Conservation (phyloP, 2,113 vertebrate species). For the Dasypus novemcinctus region DNA sequence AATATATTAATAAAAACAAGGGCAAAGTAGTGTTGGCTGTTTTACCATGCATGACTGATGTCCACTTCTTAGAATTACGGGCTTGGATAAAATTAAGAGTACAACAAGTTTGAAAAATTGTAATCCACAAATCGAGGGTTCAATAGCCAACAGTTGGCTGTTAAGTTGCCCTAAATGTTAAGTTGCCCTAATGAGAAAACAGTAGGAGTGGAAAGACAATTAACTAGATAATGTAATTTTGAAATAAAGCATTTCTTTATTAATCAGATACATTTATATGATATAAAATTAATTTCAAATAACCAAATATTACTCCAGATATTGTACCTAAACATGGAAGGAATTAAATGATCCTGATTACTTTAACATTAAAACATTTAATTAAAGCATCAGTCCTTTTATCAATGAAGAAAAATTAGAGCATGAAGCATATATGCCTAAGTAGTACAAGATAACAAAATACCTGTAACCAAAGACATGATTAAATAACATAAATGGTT, state of each 20-base stretch:
- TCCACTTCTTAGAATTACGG: too few relatives aligned
- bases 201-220: too few relatives aligned
- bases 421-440: neutral
- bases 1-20: neutral
- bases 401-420: neutral
- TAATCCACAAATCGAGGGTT: neutral
- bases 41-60: too few relatives aligned
- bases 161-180: neutral
- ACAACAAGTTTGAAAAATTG: too few relatives aligned
- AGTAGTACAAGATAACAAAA: neutral
- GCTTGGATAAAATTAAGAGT: too few relatives aligned
- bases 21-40: neutral
- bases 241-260: neutral
- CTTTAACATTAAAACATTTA: neutral
- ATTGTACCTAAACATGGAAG: neutral
- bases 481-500: neutral
- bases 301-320: neutral
- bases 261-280: neutral
- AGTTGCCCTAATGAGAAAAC: too few relatives aligned
- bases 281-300: too few relatives aligned
- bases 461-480: neutral
- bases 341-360: neutral
- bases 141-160: neutral
- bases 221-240: neutral
- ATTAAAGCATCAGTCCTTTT: neutral